Conservation (phyloP, 1,140 invertebrate species). For the Lepidurus arcticus region DNA sequence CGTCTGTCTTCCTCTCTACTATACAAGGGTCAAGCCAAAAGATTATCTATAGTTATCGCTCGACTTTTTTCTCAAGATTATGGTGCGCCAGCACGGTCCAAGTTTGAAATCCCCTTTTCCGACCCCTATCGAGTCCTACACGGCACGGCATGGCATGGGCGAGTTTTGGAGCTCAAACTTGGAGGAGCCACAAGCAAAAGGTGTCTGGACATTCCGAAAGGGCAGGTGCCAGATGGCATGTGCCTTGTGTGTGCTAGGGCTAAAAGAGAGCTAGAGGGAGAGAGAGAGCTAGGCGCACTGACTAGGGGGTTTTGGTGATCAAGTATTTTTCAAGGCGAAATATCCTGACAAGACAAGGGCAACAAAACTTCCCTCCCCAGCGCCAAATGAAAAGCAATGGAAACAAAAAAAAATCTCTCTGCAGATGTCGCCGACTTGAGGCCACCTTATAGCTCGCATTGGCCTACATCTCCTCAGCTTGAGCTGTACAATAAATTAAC, state of each 20-base stretch:
- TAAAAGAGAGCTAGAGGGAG: not conserved
- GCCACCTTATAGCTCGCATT: too few relatives aligned
- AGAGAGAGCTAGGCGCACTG: not conserved
- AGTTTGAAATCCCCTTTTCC: not conserved
- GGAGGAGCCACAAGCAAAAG: conserved; percentile 10
- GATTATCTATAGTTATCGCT: not conserved
- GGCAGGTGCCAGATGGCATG: conserved; percentile 20
- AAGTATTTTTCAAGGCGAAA: not conserved
- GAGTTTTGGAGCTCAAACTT: not conserved
- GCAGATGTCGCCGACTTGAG: too few relatives aligned
- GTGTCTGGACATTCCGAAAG: conserved; percentile 21
- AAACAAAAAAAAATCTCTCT: too few relatives aligned
- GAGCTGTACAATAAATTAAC: too few relatives aligned
- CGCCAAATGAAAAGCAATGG: too few relatives aligned
- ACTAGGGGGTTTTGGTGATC: not conserved
- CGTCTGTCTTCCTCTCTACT: not conserved
- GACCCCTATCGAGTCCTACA: not conserved
- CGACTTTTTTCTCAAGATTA: not conserved
- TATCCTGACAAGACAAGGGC: not conserved
- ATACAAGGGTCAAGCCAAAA: not conserved
- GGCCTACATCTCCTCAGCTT: too few relatives aligned
- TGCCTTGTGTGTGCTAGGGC: not conserved
- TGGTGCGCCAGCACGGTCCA: not conserved
- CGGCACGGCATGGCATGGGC: too few relatives aligned
- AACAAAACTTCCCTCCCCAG: not conserved